Evolutionary conservation across 2,797 vertebrate species (phyloP).

Genomic region (Fistularia commersonii): DNA sequence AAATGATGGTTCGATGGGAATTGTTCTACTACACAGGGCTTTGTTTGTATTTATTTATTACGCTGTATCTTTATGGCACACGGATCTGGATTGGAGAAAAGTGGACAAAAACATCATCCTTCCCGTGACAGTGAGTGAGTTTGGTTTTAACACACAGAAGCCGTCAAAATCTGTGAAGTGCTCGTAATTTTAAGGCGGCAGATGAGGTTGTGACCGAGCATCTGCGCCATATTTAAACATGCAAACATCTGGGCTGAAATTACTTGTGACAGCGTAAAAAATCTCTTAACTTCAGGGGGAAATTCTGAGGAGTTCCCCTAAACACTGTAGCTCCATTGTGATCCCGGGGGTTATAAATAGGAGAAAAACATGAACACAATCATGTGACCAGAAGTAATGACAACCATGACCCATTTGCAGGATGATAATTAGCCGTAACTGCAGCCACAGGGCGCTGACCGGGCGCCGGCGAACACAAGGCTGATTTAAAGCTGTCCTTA

Average conservation of each 20-base stretch:
- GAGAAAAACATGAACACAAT: constrained; percentile 47
- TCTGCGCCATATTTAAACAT: constrained; percentile 1
- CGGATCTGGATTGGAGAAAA: too few species aligned
- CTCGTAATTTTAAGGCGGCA: constrained; percentile 10
- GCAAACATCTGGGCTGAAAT: constrained; percentile 1
- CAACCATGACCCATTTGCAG: constrained; percentile 60
- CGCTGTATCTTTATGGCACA: not conserved
- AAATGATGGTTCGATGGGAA: too few species aligned
- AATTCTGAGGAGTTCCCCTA: constrained; percentile 42
- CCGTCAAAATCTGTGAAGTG: not conserved
- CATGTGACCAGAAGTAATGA: constrained; percentile 71
- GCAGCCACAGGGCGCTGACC: constrained; percentile 61
- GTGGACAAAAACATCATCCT: too few species aligned
- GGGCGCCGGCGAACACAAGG: constrained; percentile 38
- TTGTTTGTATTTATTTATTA: not conserved
- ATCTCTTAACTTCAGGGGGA: constrained; percentile 40
- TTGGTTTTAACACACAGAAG: not conserved
- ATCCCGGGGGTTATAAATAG: constrained; percentile 13
- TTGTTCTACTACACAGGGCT: too few species aligned
- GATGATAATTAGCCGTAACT: constrained; percentile 55
- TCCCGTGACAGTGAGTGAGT: too few species aligned
- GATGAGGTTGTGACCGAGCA: constrained; percentile 6
- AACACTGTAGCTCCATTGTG: constrained; percentile 53
- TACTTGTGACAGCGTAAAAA: constrained; percentile 49
- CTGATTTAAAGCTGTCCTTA: constrained; percentile 46